Conservation (phyloP, 1,140 invertebrate genomes). For the Cotesia typhae region DNA sequence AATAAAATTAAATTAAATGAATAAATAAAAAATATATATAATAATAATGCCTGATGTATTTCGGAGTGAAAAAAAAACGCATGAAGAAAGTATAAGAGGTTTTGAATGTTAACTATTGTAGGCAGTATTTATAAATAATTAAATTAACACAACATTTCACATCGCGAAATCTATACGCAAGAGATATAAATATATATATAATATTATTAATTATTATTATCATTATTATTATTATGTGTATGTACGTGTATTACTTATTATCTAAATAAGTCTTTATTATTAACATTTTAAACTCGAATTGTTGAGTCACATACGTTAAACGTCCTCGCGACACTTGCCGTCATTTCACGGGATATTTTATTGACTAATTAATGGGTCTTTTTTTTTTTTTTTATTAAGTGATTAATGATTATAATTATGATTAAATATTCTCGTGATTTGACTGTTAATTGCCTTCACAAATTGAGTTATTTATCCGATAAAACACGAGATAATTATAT, state of each 20-base stretch:
- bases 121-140: conserved; percentile 39
- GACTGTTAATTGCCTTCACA: conserved; percentile 4
- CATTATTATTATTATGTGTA: neutral
- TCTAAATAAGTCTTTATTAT: no score
- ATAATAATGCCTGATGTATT: neutral
- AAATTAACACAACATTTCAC: conserved; percentile 25
- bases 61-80: conserved; percentile 20
- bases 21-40: conserved; percentile 10
- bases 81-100: conserved; percentile 35
- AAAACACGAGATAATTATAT: conserved; percentile 1
- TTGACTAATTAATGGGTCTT: neutral
- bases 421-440: neutral
- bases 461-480: neutral
- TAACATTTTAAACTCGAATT: conserved; percentile 1
- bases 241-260: no score
- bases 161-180: conserved; percentile 6
- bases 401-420: no score
- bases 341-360: neutral
- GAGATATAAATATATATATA: neutral
- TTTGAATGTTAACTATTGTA: conserved; percentile 41
- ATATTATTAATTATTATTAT: neutral
- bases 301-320: neutral
- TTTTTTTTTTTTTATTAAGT: no score
- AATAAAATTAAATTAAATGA: conserved; percentile 11
- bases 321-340: neutral